phyloP scores from a whole-genome alignment of 2,888 invertebrate genomes.

The Argyresthia goedartella region DNA sequence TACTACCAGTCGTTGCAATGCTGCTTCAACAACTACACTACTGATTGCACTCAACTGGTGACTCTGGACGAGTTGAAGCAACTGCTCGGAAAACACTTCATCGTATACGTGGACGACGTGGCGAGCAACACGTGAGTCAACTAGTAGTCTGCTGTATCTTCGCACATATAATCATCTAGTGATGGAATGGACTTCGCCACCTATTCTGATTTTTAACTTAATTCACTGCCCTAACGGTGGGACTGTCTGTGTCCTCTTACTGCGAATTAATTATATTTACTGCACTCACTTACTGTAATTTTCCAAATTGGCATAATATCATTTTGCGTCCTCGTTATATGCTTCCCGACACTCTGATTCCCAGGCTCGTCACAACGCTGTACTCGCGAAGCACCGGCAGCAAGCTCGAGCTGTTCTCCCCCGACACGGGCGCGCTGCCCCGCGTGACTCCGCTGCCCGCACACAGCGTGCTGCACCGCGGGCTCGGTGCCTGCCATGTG shows the following conservation, averaged over 20 bases:
- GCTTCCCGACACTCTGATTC: constrained; percentile 15
- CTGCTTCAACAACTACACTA: constrained; percentile 55
- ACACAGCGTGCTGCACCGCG: constrained; percentile 72
- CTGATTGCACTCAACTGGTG: constrained; percentile 42
- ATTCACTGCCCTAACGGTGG: too few species aligned
- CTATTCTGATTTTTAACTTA: too few species aligned
- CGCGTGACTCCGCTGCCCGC: constrained; percentile 69
- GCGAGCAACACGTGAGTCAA: constrained; percentile 40
- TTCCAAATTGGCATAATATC: too few species aligned
- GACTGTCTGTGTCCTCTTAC: too few species aligned
- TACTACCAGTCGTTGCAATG: constrained; percentile 63
- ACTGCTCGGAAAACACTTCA: constrained; percentile 50
- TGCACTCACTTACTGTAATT: too few species aligned
- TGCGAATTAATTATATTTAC: too few species aligned
- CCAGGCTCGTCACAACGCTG: constrained; percentile 76
- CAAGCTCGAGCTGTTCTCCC: constrained; percentile 59
- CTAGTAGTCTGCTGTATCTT: background rate
- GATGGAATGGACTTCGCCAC: too few species aligned
- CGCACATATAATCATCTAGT: too few species aligned
- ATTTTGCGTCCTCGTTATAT: too few species aligned
- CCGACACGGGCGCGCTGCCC: constrained; percentile 66
- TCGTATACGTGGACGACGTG: constrained; percentile 48
- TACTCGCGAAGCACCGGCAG: constrained; percentile 63
- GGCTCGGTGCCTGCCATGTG: constrained; percentile 70
- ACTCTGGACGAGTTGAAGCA: constrained; percentile 61